Conservation (phyloP, 2,113 vertebrate genomes). For the Phylloscopus whistleri region DNA sequence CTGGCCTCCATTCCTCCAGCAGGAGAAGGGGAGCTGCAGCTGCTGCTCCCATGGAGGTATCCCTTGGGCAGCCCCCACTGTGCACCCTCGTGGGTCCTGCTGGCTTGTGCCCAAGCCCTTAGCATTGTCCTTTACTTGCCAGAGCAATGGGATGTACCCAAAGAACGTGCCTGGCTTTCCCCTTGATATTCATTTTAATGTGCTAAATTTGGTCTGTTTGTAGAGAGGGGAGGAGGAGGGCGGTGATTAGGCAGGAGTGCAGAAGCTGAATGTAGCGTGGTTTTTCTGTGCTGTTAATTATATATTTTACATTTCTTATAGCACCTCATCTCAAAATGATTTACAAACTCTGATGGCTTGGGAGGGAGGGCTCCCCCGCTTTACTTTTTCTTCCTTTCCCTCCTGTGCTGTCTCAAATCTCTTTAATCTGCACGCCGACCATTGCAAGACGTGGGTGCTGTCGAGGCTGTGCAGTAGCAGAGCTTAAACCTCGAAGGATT, state of each 20-base stretch:
- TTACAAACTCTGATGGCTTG: constrained; percentile 27
- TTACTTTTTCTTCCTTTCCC: not conserved
- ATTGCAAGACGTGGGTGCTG: not conserved
- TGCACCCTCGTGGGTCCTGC: not conserved
- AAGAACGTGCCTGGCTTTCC: not conserved
- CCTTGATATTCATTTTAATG: constrained; percentile 1
- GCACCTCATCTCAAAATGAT: constrained; percentile 6
- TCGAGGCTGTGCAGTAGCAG: not conserved
- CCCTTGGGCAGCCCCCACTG: not conserved
- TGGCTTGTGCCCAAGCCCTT: not conserved
- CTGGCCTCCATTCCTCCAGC: fast-evolving
- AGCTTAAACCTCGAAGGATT: not conserved
- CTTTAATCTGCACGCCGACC: not conserved
- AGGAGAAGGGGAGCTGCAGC: not conserved
- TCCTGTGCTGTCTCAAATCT: not conserved
- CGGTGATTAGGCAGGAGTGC: not conserved
- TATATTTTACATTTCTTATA: constrained; percentile 23
- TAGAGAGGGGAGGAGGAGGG: constrained; percentile 8
- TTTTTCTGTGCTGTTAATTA: constrained; percentile 22
- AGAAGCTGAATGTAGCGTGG: not conserved
- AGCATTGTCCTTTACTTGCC: fast-evolving
- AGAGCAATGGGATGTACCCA: not conserved
- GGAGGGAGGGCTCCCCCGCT: not conserved
- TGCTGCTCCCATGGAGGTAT: not conserved
- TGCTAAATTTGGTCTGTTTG: constrained; percentile 22